Evolutionary conservation across 2,888 invertebrate genomes (phyloP).

Genomic region (Mechanitis messenoides): DNA sequence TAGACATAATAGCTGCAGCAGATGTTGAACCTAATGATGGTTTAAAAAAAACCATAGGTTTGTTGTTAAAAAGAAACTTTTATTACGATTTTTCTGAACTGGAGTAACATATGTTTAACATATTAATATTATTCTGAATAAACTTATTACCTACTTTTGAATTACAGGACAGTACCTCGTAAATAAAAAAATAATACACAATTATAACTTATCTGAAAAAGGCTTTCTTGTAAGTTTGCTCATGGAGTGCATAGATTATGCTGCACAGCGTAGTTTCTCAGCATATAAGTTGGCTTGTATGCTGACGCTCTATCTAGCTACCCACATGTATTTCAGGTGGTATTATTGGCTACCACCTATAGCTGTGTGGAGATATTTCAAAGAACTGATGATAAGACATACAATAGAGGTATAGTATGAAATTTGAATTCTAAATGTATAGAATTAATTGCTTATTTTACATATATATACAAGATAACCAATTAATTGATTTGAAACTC

Average conservation of each 20-base stretch:
- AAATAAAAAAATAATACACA: constrained; percentile 48
- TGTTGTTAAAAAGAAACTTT: not conserved
- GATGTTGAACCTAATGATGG: constrained; percentile 39
- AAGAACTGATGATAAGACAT: constrained; percentile 59
- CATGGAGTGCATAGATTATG: constrained; percentile 52
- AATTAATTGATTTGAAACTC: not conserved
- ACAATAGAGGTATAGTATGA: constrained; percentile 47
- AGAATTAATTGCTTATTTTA: too few species aligned
- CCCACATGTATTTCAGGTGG: constrained; percentile 58
- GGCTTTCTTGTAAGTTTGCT: constrained; percentile 48
- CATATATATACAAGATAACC: not conserved
- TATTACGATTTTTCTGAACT: too few species aligned
- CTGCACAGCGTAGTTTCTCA: constrained; percentile 53
- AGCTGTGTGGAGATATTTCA: constrained; percentile 57
- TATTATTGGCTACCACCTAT: constrained; percentile 57
- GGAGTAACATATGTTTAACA: too few species aligned
- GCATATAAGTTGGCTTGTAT: constrained; percentile 51
- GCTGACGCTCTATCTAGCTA: constrained; percentile 51
- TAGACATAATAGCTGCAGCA: constrained; percentile 50
- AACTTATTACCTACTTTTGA: too few species aligned
- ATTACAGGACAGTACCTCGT: constrained; percentile 48
- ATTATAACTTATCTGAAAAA: constrained; percentile 51
- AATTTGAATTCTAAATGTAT: too few species aligned
- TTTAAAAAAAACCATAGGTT: constrained; percentile 47
- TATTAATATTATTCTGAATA: too few species aligned